phyloP scores from a whole-genome alignment of 2,113 vertebrate species.

The Panthera tigris region DNA sequence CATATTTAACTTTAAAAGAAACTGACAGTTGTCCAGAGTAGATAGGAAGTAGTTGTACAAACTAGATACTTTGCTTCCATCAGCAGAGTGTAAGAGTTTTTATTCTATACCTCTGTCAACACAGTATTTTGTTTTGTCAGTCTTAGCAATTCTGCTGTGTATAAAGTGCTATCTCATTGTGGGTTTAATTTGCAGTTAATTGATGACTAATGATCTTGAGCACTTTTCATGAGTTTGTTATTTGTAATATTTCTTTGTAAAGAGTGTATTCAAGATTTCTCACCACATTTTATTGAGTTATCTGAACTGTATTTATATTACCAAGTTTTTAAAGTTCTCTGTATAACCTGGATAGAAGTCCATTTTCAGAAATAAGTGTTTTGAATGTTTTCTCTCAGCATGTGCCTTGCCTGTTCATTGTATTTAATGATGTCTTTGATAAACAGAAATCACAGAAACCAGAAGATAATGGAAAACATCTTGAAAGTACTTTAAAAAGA shows the following conservation, averaged over 20 bases:
- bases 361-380: background rate
- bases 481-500: background rate
- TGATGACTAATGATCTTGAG: background rate
- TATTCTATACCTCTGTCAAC: background rate
- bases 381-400: background rate
- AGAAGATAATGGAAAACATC: background rate
- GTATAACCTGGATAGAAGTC: background rate
- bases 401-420: background rate
- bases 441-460: background rate
- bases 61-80: background rate
- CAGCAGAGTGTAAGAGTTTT: background rate
- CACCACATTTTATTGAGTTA: background rate
- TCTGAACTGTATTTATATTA: background rate
- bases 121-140: background rate
- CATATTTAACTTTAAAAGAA: constrained; percentile 3
- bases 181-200: background rate
- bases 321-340: background rate
- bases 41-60: background rate
- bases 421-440: background rate
- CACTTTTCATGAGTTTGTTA: background rate
- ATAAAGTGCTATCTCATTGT: background rate
- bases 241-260: background rate
- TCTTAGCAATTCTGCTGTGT: background rate
- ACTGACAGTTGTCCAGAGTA: background rate
- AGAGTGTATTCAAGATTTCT: background rate